Conservation (phyloP, 1,140 invertebrate genomes). For the Drosophila asahinai region DNA sequence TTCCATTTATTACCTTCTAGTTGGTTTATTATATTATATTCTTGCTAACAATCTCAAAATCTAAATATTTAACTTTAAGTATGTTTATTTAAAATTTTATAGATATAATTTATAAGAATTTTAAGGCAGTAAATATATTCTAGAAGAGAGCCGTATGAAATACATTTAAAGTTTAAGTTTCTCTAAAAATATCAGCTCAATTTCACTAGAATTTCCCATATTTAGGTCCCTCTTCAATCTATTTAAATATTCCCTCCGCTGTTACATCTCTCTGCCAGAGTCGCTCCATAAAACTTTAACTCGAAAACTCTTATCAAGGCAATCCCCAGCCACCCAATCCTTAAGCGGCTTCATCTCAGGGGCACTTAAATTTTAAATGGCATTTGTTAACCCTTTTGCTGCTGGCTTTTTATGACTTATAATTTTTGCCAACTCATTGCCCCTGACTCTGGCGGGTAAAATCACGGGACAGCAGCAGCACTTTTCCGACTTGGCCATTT, state of each 20-base stretch:
- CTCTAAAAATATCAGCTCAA: not conserved
- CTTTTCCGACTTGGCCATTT: conserved; percentile 54
- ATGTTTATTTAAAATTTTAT: no score
- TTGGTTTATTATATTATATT: not conserved
- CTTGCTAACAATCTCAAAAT: no score
- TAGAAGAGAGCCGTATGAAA: no score
- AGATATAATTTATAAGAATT: no score
- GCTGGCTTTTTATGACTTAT: conserved; percentile 72
- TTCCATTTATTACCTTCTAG: not conserved
- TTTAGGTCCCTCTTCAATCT: not conserved
- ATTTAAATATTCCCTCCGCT: conserved; percentile 9
- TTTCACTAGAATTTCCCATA: not conserved
- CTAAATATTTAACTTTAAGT: no score
- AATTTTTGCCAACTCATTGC: conserved; percentile 81
- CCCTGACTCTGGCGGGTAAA: conserved; percentile 45
- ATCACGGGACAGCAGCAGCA: conserved; percentile 21
- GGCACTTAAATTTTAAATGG: conserved; percentile 79
- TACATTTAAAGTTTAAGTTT: not conserved
- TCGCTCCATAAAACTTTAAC: conserved; percentile 40
- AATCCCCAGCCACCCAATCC: conserved; percentile 30
- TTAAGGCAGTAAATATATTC: no score
- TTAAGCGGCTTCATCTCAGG: conserved; percentile 51
- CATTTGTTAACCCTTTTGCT: conserved; percentile 61
- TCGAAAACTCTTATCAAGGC: conserved; percentile 35
- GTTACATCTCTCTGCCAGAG: not conserved